Evolutionary conservation across 2,888 invertebrate genomes (phyloP), one percentile per base, ranked within the genome.

Genomic region (Harpalus rufipes): DNA sequence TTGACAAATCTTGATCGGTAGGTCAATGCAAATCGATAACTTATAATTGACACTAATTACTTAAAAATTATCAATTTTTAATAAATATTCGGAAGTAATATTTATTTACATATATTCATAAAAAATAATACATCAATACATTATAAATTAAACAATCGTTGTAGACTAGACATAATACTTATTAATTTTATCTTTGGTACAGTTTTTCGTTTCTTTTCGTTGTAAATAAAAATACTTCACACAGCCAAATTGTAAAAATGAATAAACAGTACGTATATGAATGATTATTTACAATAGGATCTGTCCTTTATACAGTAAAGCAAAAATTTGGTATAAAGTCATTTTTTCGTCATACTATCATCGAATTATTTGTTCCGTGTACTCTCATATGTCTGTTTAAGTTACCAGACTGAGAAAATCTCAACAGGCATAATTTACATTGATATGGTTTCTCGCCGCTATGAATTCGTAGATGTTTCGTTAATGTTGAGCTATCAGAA

Each of bases 351-450:
- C 85, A 94, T 92, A 94, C 94, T 88, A 94, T 91, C 89, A 94
- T 91, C 61, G 86, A 72, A 78, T 86, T 86, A 90, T 93, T 94
- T 88, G 94, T 94, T 51, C 96, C 96, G 90, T 99, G 99, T 3
- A 99, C 99, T 88, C 99, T 94, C 99, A 99, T 99, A 92, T 99
- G 99, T 88, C 99, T 94, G 92, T 99, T 99, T 86, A 99, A 93
- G 92, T 99, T 99, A 85, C 99, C 99, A 61, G 98, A 98, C 90
- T 99, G 99, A 6, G 98, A 98, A 92, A 99, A 99, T 90, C 98
- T 94, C 87, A 99, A 93, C 89, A 98, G 92, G 91, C 99, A 99
- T 86, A 99, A 92, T 92, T 98, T 98, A 92, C 99, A 99, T 90
- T 98, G 98, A 91, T 99, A 99, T 0, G 99, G 99, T 91, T 99